Percentiles rank a stretch among this genome's conserved stretches.
These are phyloP conservation scores for Corynorhinus townsendii DNA, from an alignment of 2,113 vertebrate species.

Conservation along the genomic window DNA sequence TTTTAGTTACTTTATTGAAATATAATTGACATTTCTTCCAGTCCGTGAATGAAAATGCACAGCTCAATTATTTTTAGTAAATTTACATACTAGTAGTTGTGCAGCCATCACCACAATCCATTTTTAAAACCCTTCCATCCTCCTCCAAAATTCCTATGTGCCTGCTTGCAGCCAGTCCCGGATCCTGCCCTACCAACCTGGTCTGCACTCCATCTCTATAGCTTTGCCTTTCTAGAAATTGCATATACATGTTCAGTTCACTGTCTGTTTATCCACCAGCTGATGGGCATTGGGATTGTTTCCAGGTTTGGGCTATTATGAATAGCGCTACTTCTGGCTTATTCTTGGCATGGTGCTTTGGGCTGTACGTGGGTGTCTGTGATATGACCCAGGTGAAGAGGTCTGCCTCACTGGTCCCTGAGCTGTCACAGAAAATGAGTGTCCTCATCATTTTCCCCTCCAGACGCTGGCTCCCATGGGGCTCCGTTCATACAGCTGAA, in stretches of 20 bases:
- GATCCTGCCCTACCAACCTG: neutral
- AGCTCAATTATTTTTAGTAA: slow-evolving; percentile 3
- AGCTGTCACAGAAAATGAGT: neutral
- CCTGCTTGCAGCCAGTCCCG: neutral
- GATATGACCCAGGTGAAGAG: neutral
- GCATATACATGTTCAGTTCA: neutral
- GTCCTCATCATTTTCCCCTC: neutral
- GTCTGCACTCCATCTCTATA: neutral
- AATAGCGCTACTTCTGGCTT: neutral
- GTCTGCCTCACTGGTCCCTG: neutral
- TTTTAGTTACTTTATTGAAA: neutral
- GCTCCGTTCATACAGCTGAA: neutral
- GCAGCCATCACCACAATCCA: neutral
- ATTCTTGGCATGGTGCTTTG: neutral
- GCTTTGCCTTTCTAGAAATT: neutral
- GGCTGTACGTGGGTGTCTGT: neutral
- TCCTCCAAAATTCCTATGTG: neutral
- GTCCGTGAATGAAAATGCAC: neutral
- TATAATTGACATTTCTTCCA: neutral
- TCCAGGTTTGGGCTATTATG: neutral
- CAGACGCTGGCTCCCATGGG: neutral
- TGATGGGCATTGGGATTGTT: neutral
- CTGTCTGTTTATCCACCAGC: neutral
- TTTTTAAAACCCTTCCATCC: neutral
- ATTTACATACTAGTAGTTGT: neutral